Conservation (phyloP, 2,888 invertebrate species). For the Elgonia sp. region DNA sequence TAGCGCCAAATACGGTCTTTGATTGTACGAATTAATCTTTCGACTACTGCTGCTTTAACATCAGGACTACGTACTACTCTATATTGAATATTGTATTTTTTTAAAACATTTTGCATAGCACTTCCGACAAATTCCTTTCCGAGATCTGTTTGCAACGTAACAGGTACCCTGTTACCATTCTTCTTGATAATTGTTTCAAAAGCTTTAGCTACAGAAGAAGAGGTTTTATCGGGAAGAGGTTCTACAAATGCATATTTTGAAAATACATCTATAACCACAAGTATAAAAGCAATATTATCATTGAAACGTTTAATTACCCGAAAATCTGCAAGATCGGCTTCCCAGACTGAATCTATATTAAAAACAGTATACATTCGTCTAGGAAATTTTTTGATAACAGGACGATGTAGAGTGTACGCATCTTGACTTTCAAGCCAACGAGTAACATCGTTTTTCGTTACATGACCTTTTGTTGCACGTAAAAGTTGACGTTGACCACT, state of each 20-base stretch:
- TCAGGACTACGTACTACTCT: conserved; percentile 16
- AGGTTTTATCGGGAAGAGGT: conserved; percentile 2
- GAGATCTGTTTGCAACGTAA: neutral
- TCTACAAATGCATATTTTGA: conserved; percentile 10
- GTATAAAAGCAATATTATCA: neutral
- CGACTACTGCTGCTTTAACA: conserved; percentile 16
- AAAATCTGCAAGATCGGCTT: conserved; percentile 58
- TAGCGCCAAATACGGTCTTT: conserved; percentile 27
- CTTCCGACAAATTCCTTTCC: conserved; percentile 19
- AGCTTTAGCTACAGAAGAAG: neutral
- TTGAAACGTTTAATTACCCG: conserved; percentile 14
- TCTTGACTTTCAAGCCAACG: conserved; percentile 1
- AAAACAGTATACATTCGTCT: conserved; percentile 55
- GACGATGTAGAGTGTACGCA: conserved; percentile 8
- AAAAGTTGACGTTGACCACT: conserved; percentile 3
- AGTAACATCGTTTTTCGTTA: neutral
- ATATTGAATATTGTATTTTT: conserved; percentile 23
- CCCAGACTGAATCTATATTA: conserved; percentile 75
- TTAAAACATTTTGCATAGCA: neutral
- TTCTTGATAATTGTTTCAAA: conserved; percentile 27
- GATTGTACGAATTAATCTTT: neutral
- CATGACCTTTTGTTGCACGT: neutral
- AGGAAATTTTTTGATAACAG: conserved; percentile 60
- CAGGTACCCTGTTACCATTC: neutral
- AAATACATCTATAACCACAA: conserved; percentile 14